A percentile compares a stretch with the other conserved stretches of the same genome.
phyloP scores from a whole-genome alignment of 2,888 invertebrate species.

The Stenodera caucasica region DNA sequence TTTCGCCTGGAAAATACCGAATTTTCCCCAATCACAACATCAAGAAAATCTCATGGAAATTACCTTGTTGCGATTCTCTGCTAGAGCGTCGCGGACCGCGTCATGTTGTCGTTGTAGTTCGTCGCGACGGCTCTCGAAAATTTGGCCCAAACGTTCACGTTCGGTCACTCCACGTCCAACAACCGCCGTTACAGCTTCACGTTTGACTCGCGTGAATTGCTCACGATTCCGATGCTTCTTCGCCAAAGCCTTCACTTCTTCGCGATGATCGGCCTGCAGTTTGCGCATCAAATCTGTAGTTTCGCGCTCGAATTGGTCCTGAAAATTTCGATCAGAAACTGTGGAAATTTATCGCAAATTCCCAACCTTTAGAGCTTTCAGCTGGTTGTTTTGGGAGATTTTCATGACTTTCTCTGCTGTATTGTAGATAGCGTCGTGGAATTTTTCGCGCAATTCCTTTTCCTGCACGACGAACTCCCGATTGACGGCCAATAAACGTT shows the following conservation, averaged over 20 bases:
- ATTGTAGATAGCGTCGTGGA: conserved; percentile 76
- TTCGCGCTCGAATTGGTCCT: conserved; percentile 69
- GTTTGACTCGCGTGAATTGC: conserved; percentile 82
- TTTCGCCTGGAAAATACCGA: conserved; percentile 47
- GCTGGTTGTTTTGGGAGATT: conserved; percentile 76
- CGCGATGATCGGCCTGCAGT: conserved; percentile 79
- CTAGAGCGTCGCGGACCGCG: conserved; percentile 68
- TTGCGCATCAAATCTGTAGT: conserved; percentile 76
- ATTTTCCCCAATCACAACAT: background rate
- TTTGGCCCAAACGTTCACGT: conserved; percentile 75
- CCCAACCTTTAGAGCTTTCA: conserved; percentile 71
- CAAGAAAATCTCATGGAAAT: conserved; percentile 10
- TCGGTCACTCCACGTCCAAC: conserved; percentile 91
- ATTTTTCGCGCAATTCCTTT: conserved; percentile 78
- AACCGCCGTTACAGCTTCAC: conserved; percentile 79
- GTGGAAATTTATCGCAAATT: background rate
- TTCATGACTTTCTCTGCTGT: conserved; percentile 80
- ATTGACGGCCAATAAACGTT: conserved; percentile 64
- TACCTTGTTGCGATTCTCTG: conserved; percentile 69
- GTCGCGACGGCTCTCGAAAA: conserved; percentile 74
- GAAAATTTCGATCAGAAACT: conserved; percentile 17
- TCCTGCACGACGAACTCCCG: conserved; percentile 72
- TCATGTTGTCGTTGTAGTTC: conserved; percentile 80
- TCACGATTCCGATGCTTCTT: conserved; percentile 90
- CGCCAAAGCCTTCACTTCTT: conserved; percentile 84